Percentiles rank a stretch among this genome's conserved stretches.
Evolutionary conservation across 2,113 vertebrate species (phyloP).

Genomic region (Chlorodrepanis virens): DNA sequence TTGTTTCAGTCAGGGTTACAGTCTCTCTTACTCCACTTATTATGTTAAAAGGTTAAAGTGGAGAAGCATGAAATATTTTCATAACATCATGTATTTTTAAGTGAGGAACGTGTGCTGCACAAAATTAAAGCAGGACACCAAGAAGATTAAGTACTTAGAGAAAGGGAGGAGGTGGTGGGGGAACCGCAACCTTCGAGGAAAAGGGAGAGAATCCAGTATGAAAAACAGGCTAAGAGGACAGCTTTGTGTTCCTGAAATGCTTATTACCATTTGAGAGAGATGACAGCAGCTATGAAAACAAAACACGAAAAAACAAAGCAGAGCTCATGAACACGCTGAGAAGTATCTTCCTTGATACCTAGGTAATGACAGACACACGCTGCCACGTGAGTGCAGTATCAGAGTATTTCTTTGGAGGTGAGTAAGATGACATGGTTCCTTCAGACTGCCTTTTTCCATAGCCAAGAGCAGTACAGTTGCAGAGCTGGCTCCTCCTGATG

Average conservation of each 20-base stretch:
- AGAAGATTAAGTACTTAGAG: background rate
- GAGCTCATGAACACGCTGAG: background rate
- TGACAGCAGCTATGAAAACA: background rate
- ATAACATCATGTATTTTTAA: constrained; percentile 3
- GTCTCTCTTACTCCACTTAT: background rate
- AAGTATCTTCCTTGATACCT: background rate
- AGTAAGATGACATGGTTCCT: background rate
- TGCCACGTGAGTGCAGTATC: background rate
- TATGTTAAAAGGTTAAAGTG: background rate
- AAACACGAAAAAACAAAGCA: background rate
- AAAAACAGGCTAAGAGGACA: background rate
- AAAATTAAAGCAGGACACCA: constrained; percentile 1
- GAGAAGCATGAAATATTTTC: constrained; percentile 5
- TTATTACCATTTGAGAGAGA: background rate
- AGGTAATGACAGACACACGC: background rate
- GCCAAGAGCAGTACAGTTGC: background rate
- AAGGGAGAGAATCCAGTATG: background rate
- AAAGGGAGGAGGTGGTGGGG: background rate
- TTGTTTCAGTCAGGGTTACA: background rate
- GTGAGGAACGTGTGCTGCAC: background rate
- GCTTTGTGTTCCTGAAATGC: background rate
- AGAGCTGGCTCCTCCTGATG: background rate
- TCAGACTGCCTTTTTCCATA: background rate
- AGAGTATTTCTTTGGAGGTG: background rate
- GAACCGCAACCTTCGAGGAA: background rate